A percentile compares a stretch with the other conserved stretches of the same genome.
These are phyloP conservation scores for Nothobranchius furzeri DNA, from an alignment of 2,113 vertebrate genomes.

Conservation along the genomic window DNA sequence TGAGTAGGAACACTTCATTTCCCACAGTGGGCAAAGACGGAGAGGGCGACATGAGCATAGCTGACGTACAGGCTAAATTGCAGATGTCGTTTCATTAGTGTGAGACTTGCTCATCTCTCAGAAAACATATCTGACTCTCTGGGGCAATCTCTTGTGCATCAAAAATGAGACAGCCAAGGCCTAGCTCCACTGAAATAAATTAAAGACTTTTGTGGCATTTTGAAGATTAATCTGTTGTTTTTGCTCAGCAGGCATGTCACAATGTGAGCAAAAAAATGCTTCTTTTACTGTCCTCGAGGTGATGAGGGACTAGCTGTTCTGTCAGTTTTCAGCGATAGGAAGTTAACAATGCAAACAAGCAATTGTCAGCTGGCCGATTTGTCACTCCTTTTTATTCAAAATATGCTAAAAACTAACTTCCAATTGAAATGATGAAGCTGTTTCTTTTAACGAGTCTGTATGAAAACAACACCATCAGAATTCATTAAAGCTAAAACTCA, in stretches of 20 bases:
- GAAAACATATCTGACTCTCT: slow-evolving; percentile 61
- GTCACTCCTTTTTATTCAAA: slow-evolving; percentile 10
- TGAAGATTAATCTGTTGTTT: slow-evolving; percentile 65
- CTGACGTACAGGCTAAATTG: slow-evolving; percentile 59
- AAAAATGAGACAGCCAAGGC: slow-evolving; percentile 62
- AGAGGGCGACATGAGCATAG: slow-evolving; percentile 35
- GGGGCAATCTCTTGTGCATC: slow-evolving; percentile 59
- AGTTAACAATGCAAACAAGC: slow-evolving; percentile 51
- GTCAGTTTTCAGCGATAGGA: slow-evolving; percentile 33
- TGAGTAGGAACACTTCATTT: slow-evolving; percentile 42
- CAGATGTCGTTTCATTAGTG: slow-evolving; percentile 70
- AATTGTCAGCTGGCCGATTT: slow-evolving; percentile 28
- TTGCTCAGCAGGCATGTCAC: slow-evolving; percentile 53
- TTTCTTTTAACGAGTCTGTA: slow-evolving; percentile 17
- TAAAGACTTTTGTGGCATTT: slow-evolving; percentile 68
- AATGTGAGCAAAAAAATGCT: slow-evolving; percentile 30
- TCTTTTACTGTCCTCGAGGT: slow-evolving; percentile 44
- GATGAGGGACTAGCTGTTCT: slow-evolving; percentile 34
- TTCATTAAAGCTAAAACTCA: slow-evolving; percentile 46
- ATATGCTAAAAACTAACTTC: not conserved
- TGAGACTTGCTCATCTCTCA: slow-evolving; percentile 55
- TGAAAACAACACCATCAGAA: slow-evolving; percentile 20
- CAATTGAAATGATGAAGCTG: slow-evolving; percentile 21
- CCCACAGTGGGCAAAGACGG: slow-evolving; percentile 26
- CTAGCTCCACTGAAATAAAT: slow-evolving; percentile 56